These are phyloP conservation scores for Tetrapedia diversipes DNA, from an alignment of 2,888 invertebrate species.

Conservation along the genomic window DNA sequence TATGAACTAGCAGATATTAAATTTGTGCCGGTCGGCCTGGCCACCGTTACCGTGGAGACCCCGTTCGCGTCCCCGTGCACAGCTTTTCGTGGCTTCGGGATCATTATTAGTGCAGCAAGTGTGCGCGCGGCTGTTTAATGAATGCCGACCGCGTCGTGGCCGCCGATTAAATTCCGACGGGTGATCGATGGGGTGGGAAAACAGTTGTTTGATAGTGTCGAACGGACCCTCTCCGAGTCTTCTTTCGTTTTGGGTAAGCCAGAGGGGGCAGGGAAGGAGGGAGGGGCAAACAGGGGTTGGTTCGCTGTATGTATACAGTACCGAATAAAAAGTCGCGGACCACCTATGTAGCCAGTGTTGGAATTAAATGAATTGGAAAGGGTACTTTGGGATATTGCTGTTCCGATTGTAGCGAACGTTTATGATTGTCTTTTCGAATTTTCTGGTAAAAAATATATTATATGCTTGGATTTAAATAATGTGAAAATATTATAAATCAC, in stretches of 20 bases:
- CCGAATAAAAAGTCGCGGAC: too few species aligned
- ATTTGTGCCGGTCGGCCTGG: slow-evolving; percentile 72
- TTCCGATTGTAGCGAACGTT: too few species aligned
- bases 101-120: slow-evolving; percentile 70
- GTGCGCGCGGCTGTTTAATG: slow-evolving; percentile 65
- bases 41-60: slow-evolving; percentile 74
- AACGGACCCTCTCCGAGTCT: background rate
- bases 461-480: too few species aligned
- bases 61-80: slow-evolving; percentile 59
- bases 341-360: too few species aligned
- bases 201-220: slow-evolving; percentile 44
- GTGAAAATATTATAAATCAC: too few species aligned
- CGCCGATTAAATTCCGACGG: slow-evolving; percentile 68
- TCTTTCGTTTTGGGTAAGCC: background rate
- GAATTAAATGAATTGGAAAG: too few species aligned
- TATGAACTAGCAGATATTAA: slow-evolving; percentile 73
- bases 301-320: too few species aligned
- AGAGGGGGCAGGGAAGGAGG: too few species aligned
- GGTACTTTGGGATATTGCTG: too few species aligned
- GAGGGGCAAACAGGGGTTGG: too few species aligned
- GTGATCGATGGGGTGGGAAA: slow-evolving; percentile 61
- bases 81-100: slow-evolving; percentile 68
- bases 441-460: too few species aligned
- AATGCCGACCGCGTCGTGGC: slow-evolving; percentile 59
- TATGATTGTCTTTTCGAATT: too few species aligned